These are phyloP conservation scores for Idaea aversata DNA, from an alignment of 2,888 invertebrate species.

Conservation along the genomic window DNA sequence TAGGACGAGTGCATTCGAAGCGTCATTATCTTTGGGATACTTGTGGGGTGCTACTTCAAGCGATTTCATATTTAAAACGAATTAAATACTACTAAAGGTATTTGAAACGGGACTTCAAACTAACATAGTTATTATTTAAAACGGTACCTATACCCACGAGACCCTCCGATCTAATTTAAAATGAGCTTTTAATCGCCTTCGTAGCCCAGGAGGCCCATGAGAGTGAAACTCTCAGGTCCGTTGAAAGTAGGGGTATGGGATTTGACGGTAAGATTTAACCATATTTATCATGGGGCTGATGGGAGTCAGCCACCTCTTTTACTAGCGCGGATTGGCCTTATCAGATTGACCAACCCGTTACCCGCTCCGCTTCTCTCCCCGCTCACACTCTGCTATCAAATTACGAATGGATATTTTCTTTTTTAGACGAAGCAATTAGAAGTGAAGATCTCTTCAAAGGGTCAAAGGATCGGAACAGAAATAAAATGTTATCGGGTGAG, in stretches of 20 bases:
- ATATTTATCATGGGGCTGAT: too few relatives aligned
- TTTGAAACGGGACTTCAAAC: too few relatives aligned
- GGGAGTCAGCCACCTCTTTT: too few relatives aligned
- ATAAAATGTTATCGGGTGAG: constrained; percentile 56
- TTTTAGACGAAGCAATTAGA: constrained; percentile 75
- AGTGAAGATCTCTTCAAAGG: constrained; percentile 62
- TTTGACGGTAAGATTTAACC: too few relatives aligned
- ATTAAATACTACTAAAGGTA: neutral
- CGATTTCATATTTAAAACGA: constrained; percentile 19
- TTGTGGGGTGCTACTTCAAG: constrained; percentile 31
- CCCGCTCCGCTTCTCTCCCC: constrained; percentile 13
- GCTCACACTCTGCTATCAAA: constrained; percentile 35
- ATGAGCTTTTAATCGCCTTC: too few relatives aligned
- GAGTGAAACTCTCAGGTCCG: too few relatives aligned
- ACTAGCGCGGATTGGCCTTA: neutral
- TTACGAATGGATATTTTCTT: constrained; percentile 58
- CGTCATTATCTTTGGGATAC: constrained; percentile 65
- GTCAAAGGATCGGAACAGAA: constrained; percentile 54
- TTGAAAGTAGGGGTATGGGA: too few relatives aligned
- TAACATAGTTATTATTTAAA: too few relatives aligned
- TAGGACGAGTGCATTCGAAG: constrained; percentile 67
- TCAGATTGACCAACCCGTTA: neutral
- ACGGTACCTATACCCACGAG: too few relatives aligned
- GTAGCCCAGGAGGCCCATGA: too few relatives aligned
- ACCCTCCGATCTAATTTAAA: too few relatives aligned